Base-by-base conservation (phyloP, 2,797 vertebrate genomes). In the Carduelis carduelis region DNA sequence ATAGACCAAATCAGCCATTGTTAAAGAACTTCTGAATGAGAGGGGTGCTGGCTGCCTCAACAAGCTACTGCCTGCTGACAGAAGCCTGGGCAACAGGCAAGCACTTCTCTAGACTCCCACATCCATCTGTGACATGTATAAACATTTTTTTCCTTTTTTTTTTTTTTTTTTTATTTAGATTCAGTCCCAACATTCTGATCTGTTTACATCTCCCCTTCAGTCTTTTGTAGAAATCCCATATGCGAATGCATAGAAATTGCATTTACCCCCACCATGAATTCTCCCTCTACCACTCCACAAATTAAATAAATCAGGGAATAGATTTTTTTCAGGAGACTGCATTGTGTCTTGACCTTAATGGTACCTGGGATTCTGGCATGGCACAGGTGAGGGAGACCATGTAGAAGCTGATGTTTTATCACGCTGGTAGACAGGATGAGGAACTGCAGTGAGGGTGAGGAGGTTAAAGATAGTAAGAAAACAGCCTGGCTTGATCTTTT, bases 241-340 rank as follows among this genome's bases (percentile, higher is more conserved):
- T 24, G 22, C 5, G 4, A 56, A 2, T 41, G 4, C 4, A 60
- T 9, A 23, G 5, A 70, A 70, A 55, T 44, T 15, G 27, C 3
- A 26, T 60, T 81, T 46, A 12, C 3, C 1, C 2, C 13, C 4
- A 26, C 10, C 4, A 6, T 6, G 23, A 35, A 27, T 76, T 43
- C 6, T 46, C 15, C 4, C 14, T 23, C 15, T 21, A 8, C 1
- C 1, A 14, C 3, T 50, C 3, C 11, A 14, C 16, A 35, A 11
- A n/a, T 70, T 22, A 50, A 70, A 46, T 46, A 49, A 66, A 30
- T 26, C 12, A 32, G 6, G 4, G 14, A 57, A 64, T 1, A 4
- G 3, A 9, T 43, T 75, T 71, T 26, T 66, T 60, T 60, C 63
- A 76, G 50, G 21, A 76, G 27, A 14, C 26, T 2, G 1, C 14